phyloP scores from a whole-genome alignment of 2,888 invertebrate genomes.

The Pheosia tremula region DNA sequence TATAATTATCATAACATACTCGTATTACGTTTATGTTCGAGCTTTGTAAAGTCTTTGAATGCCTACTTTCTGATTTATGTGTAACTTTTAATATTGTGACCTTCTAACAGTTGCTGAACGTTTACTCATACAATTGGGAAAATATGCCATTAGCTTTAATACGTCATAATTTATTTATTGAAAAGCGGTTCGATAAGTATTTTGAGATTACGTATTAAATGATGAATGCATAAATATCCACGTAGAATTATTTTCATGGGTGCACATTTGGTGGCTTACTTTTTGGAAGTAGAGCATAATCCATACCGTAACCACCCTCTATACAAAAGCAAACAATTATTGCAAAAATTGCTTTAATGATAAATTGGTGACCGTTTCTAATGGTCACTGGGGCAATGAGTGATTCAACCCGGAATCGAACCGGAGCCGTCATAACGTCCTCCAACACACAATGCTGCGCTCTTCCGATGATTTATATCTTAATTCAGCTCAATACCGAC shows the following conservation, averaged over 20 bases:
- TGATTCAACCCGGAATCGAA: slow-evolving; percentile 68
- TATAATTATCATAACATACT: too few relatives aligned
- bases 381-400: slow-evolving; percentile 74
- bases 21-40: not conserved
- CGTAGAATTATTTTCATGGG: too few relatives aligned
- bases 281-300: slow-evolving; percentile 61
- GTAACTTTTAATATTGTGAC: slow-evolving; percentile 6
- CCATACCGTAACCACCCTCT: slow-evolving; percentile 27
- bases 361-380: slow-evolving; percentile 83
- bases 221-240: too few relatives aligned
- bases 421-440: slow-evolving; percentile 79
- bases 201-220: too few relatives aligned
- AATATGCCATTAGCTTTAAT: too few relatives aligned
- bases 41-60: not conserved
- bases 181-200: too few relatives aligned
- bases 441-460: slow-evolving; percentile 70
- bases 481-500: slow-evolving; percentile 69
- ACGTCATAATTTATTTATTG: too few relatives aligned
- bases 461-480: slow-evolving; percentile 81
- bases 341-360: slow-evolving; percentile 84
- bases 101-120: slow-evolving; percentile 10
- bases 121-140: not conserved
- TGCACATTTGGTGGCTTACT: not conserved
- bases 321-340: slow-evolving; percentile 77
- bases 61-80: slow-evolving; percentile 9